Evolutionary conservation across 2,888 invertebrate species (phyloP), one percentile per base, ranked within the genome.

Genomic region (Tethea ocularis): DNA sequence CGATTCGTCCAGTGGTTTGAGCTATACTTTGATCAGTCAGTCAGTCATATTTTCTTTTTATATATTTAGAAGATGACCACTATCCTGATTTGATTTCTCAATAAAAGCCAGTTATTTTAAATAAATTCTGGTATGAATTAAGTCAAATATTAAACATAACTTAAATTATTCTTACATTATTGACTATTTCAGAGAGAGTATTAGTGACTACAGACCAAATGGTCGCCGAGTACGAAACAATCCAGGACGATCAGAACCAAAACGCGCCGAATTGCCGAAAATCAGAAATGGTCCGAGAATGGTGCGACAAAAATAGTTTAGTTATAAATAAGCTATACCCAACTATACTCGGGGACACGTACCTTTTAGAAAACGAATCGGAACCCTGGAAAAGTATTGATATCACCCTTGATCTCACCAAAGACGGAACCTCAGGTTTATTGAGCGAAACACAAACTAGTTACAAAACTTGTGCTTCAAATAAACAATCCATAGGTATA

Each of bases 161-260:
- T 2, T 33, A 33, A 33, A 11, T 33, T 1, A 33, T 33, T 33
- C 1, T 36, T 7, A 15, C 20, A 6, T 29, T 0, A 38, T 22
- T 54, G 17, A 36, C 22, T 64, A 57, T 66, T 6, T 7, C 89
- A 95, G 96, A 95, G 69, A 95, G 94, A 88, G 88, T 96, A 68
- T 74, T 95, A 71, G 83, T 96, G 66, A 94, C 94, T 57, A 94
- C 94, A 71, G 95, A 95, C 64, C 86, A 93, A 69, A 77, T 94
- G 67, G 85, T 95, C 29, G 95, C 94, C 8, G 95, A 95, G 84
- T 95, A 95, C 61, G 87, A 82, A 67, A 82, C 86, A 0, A 72
- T 84, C 7, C 61, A 77, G 59, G 86, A 91, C 66, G 84, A 91
- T 1, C 20, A 54, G 33, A 24, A 46, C 46, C 46, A 46, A 46